Conservation (phyloP, 2,888 invertebrate species). For the Craniophora ligustri region DNA sequence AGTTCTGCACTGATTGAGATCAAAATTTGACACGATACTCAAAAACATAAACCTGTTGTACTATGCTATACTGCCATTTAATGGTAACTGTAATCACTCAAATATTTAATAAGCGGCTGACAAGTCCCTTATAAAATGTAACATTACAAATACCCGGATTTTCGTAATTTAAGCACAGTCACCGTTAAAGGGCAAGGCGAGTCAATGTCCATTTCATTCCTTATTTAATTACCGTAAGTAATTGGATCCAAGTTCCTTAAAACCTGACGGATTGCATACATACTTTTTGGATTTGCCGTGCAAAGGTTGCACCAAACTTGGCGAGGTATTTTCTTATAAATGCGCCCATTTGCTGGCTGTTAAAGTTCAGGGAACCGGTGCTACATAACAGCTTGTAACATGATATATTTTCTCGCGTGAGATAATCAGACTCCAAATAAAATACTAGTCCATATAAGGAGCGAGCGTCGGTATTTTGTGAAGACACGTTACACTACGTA, state of each 20-base stretch:
- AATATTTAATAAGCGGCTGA: no score
- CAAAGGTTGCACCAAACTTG: slow-evolving; percentile 39
- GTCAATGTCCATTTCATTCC: slow-evolving; percentile 4
- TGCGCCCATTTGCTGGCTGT: slow-evolving; percentile 18
- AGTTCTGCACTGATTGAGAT: no score
- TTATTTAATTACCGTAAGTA: slow-evolving; percentile 21
- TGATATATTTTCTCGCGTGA: not conserved
- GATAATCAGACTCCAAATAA: not conserved
- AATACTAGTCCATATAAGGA: not conserved
- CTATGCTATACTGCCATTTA: no score
- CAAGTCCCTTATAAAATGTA: no score
- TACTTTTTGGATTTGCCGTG: slow-evolving; percentile 18
- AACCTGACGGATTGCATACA: slow-evolving; percentile 27
- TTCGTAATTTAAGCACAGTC: not conserved
- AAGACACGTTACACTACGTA: not conserved
- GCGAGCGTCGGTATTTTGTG: not conserved
- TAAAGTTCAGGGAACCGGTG: slow-evolving; percentile 40
- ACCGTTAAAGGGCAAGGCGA: slow-evolving; percentile 4
- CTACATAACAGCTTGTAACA: slow-evolving; percentile 1
- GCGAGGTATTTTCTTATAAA: slow-evolving; percentile 33
- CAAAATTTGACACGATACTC: no score
- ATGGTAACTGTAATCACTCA: no score
- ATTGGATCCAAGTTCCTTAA: slow-evolving; percentile 21
- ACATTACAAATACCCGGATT: not conserved
- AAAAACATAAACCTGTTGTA: no score